Evolutionary conservation across 2,113 vertebrate genomes (phyloP).

Genomic region (Notothenia coriiceps): DNA sequence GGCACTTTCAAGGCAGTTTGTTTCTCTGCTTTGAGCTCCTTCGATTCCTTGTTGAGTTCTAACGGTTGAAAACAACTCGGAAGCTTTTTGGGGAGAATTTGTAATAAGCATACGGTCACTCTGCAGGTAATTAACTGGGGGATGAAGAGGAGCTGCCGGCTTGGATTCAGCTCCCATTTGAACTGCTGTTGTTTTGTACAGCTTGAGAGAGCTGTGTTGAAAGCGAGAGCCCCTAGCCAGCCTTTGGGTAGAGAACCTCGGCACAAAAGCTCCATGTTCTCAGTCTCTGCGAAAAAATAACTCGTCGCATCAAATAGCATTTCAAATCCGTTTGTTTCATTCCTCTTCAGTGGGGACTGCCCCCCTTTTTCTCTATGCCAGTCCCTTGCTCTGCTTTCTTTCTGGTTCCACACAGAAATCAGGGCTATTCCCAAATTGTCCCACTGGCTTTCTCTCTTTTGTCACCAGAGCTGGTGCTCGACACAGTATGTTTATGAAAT

Average conservation of each 20-base stretch:
- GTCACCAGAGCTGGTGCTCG: constrained; percentile 31
- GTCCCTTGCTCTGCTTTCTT: constrained; percentile 45
- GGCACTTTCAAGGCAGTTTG: constrained; percentile 60
- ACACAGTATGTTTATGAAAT: constrained; percentile 35
- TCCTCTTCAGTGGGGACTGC: constrained; percentile 54
- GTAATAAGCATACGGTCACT: constrained; percentile 78
- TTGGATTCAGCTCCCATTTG: constrained; percentile 73
- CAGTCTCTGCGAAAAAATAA: constrained; percentile 42
- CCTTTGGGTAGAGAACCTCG: constrained; percentile 55
- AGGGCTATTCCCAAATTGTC: constrained; percentile 68
- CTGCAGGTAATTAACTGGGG: constrained; percentile 80
- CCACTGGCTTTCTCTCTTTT: constrained; percentile 14
- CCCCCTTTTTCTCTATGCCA: constrained; percentile 12
- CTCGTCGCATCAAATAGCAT: constrained; percentile 69
- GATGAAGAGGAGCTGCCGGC: constrained; percentile 69
- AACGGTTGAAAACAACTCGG: constrained; percentile 69
- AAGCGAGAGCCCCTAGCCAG: constrained; percentile 69
- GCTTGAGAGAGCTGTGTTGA: constrained; percentile 70
- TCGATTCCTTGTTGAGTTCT: constrained; percentile 47
- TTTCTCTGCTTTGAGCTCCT: constrained; percentile 53
- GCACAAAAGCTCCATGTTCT: constrained; percentile 39
- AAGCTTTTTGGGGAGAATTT: constrained; percentile 59
- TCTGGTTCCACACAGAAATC: constrained; percentile 57
- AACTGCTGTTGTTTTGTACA: constrained; percentile 67
- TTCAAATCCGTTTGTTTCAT: constrained; percentile 79